Base-by-base conservation (phyloP, 2,113 vertebrate genomes). In the Dolichallabes microphthalmus region DNA sequence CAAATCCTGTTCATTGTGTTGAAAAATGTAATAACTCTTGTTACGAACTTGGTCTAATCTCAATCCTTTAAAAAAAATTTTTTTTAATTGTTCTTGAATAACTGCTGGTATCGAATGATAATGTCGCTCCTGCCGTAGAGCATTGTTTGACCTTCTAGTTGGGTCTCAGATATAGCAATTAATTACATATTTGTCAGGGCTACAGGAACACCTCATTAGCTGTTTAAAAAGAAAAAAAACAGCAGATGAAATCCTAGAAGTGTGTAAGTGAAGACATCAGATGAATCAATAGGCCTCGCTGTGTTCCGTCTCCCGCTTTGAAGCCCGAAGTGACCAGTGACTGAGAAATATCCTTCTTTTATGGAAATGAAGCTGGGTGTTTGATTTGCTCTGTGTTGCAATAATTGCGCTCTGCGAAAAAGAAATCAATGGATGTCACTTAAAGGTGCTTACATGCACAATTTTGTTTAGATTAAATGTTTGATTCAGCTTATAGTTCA, bases 311-410 rank as follows among this genome's bases (percentile, higher is more conserved):
- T 86, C 7, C 32, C 52, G 69, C 69, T 39, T 78, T 88, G 69
- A 84, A 78, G 76, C 82, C 77, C 27, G 17, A 22, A 58, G 82
- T 88, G 66, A 88, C 82, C 85, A 73, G 22, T 77, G 77, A 55
- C 61, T 68, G 83, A 66, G 45, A 64, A 84, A 78, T 32, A 9
- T 27, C 63, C 64, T 35, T 25, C 50, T 55, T 32, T 69, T 22
- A 82, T 57, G 64, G 50, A 82, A 55, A 53, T 32, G 17, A 82
- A 50, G 50, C 52, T 25, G 8, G 53, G 45, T 19, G 20, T 68
- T 68, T 69, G 50, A 55, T 30, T 69, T 57, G 19, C 11, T 25
- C 64, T 57, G 50, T 53, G 17, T 55, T 57, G 63, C 4, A 53
- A 22, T 27, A 68, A 68, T 3, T 82, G 61, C 4, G 2, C n/a